Conservation (phyloP, 1,140 invertebrate genomes). For the Listronotus bonariensis region DNA sequence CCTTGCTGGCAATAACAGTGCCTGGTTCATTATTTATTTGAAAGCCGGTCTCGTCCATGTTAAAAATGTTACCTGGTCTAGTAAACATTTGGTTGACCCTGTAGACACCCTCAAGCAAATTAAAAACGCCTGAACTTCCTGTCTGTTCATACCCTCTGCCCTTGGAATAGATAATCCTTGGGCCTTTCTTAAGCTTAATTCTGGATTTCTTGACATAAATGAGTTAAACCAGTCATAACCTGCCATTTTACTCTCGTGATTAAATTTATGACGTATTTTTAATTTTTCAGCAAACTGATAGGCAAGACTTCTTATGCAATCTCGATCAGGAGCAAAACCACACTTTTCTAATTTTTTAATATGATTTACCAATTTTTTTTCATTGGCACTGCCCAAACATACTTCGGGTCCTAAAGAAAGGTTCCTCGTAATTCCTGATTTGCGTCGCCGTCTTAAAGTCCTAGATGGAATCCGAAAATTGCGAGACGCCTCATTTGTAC, state of each 20-base stretch:
- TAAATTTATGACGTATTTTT: too few relatives aligned
- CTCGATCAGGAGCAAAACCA: conserved; percentile 19
- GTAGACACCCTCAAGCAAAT: neutral
- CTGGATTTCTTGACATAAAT: conserved; percentile 30
- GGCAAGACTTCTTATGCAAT: conserved; percentile 11
- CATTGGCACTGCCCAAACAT: conserved; percentile 1
- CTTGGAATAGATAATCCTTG: conserved; percentile 39
- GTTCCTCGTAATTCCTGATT: neutral
- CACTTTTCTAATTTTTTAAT: conserved; percentile 12
- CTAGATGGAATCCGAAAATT: neutral
- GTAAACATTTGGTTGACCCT: neutral
- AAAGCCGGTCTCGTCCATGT: too few relatives aligned
- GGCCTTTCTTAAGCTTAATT: conserved; percentile 40
- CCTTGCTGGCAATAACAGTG: too few relatives aligned
- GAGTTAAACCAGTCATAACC: conserved; percentile 29
- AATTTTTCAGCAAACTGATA: conserved; percentile 28
- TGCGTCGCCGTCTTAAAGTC: neutral
- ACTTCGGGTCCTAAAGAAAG: neutral
- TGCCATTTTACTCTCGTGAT: conserved; percentile 17
- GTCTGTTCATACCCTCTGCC: conserved; percentile 26
- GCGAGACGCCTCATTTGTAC: neutral
- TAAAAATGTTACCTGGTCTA: too few relatives aligned
- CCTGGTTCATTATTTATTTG: too few relatives aligned
- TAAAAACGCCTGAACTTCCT: conserved; percentile 22
- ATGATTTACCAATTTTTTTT: conserved; percentile 5